phyloP scores from a whole-genome alignment of 2,113 vertebrate genomes.

The Hypomesus transpacificus region DNA sequence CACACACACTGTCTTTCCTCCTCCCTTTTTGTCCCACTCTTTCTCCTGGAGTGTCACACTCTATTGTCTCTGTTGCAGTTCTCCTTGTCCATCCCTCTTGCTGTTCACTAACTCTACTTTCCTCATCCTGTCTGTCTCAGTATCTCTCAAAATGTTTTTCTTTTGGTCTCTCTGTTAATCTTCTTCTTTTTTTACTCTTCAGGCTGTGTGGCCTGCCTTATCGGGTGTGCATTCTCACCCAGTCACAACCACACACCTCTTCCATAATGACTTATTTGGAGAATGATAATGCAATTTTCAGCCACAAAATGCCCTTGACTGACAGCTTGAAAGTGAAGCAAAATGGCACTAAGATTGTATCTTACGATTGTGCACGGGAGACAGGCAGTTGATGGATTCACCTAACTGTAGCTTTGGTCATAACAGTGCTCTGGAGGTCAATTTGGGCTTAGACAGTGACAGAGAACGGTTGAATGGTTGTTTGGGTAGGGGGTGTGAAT shows the following conservation, averaged over 20 bases:
- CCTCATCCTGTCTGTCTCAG: background rate
- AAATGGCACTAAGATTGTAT: slow-evolving; percentile 54
- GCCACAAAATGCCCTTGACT: slow-evolving; percentile 48
- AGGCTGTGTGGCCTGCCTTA: background rate
- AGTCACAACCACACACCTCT: slow-evolving; percentile 28
- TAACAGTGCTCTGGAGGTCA: no score
- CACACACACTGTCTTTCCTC: slow-evolving; percentile 6
- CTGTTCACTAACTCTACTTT: background rate
- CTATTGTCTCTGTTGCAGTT: background rate
- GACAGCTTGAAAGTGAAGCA: slow-evolving; percentile 51
- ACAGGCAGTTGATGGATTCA: slow-evolving; percentile 40
- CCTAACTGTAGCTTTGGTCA: no score
- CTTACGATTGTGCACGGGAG: slow-evolving; percentile 42
- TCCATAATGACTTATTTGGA: slow-evolving; percentile 46
- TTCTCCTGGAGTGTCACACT: background rate
- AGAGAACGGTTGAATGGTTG: no score
- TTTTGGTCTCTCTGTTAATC: background rate
- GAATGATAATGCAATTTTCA: slow-evolving; percentile 48
- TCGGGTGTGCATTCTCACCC: background rate
- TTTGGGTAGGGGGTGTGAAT: no score
- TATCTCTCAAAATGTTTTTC: no score
- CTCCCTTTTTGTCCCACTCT: slow-evolving; percentile 3
- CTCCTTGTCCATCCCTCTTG: background rate
- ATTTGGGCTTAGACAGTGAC: no score
- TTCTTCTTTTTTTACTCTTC: background rate